A percentile compares a stretch with the other conserved stretches of the same genome.
Evolutionary conservation across 2,888 invertebrate species (phyloP).

Genomic region (Caradrina clavipalpis): DNA sequence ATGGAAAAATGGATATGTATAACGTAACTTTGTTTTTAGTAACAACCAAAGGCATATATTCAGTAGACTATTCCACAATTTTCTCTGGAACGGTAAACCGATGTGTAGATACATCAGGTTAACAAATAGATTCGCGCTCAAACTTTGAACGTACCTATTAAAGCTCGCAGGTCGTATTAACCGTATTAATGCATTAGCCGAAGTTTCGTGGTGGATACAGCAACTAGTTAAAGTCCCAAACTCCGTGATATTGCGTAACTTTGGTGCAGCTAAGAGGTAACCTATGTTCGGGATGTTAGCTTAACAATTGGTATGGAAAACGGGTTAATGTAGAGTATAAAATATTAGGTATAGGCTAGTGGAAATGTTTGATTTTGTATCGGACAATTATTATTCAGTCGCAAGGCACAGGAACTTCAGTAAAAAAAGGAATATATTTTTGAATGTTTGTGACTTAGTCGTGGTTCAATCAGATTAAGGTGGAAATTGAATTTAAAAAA

Average conservation of each 20-base stretch:
- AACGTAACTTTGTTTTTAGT: too few relatives aligned
- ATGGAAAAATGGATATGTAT: too few relatives aligned
- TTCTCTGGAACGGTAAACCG: not conserved
- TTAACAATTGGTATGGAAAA: not conserved
- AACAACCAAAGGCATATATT: too few relatives aligned
- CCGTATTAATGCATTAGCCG: conserved; percentile 14
- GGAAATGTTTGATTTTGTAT: not conserved
- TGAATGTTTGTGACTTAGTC: not conserved
- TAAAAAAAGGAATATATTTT: not conserved
- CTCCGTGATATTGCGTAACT: conserved; percentile 8
- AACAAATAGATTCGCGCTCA: not conserved
- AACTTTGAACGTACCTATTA: conserved; percentile 14
- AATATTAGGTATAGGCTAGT: conserved; percentile 1
- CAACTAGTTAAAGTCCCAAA: conserved; percentile 19
- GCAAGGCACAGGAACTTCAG: not conserved
- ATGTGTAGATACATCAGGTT: not conserved
- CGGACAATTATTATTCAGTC: not conserved
- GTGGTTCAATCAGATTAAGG: not conserved
- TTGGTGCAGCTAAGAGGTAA: conserved; percentile 29
- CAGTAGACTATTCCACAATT: not conserved
- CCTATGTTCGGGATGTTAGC: conserved; percentile 17
- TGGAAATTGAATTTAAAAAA: not conserved
- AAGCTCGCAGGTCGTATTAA: conserved; percentile 16
- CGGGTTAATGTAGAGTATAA: not conserved
- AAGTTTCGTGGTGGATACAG: conserved; percentile 27